Percentiles rank a stretch among this genome's conserved stretches.
phyloP scores from a whole-genome alignment of 2,888 invertebrate genomes.

The Euzophera pinguis region DNA sequence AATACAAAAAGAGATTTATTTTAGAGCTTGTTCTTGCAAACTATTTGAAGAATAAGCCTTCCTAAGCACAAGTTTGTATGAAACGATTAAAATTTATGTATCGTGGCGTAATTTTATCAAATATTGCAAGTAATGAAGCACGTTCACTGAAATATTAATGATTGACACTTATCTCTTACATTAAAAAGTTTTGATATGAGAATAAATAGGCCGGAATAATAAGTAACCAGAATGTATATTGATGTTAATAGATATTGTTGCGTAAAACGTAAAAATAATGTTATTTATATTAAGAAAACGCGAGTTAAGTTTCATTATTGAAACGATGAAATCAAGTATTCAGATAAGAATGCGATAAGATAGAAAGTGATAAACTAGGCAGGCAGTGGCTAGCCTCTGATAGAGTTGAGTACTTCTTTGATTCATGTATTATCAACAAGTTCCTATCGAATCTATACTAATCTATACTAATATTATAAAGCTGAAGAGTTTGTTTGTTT shows the following conservation, averaged over 20 bases:
- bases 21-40: neutral
- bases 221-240: neutral
- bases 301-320: neutral
- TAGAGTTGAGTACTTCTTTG: slow-evolving; percentile 11
- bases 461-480: slow-evolving; percentile 1
- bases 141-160: slow-evolving; percentile 36
- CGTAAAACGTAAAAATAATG: too few relatives aligned
- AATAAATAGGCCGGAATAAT: slow-evolving; percentile 15
- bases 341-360: slow-evolving; percentile 7
- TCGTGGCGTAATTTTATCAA: slow-evolving; percentile 27
- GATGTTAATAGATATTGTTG: slow-evolving; percentile 20
- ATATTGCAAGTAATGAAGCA: slow-evolving; percentile 28
- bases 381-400: slow-evolving; percentile 4
- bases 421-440: slow-evolving; percentile 10
- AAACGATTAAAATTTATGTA: slow-evolving; percentile 32
- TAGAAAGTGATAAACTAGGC: slow-evolving; percentile 7
- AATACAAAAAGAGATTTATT: neutral
- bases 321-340: neutral
- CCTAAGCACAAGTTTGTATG: slow-evolving; percentile 3
- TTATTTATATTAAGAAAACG: neutral
- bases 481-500: too few relatives aligned
- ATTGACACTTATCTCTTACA: slow-evolving; percentile 37
- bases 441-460: slow-evolving; percentile 18
- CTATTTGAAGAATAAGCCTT: neutral
- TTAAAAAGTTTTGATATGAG: slow-evolving; percentile 35